Conservation (phyloP, 1,140 invertebrate species). For the Phortica variegata region DNA sequence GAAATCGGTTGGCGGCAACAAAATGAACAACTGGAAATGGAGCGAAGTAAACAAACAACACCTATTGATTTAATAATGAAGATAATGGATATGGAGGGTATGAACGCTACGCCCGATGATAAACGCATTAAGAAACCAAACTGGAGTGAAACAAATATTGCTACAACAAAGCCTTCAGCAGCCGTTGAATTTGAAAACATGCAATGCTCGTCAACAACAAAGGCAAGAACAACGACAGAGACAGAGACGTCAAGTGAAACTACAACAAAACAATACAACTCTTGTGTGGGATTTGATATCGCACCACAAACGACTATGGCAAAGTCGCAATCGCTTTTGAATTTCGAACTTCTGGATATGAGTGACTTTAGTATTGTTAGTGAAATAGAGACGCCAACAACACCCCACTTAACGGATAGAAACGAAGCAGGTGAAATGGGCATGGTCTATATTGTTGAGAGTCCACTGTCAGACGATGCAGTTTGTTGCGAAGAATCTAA, state of each 20-base stretch:
- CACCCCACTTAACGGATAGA: slow-evolving; percentile 1
- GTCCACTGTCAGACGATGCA: slow-evolving; percentile 40
- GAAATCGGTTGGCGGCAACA: slow-evolving; percentile 39
- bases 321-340: slow-evolving; percentile 10
- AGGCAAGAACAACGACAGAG: slow-evolving; percentile 16
- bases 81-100: slow-evolving; percentile 32
- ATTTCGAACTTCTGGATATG: slow-evolving; percentile 10
- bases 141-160: slow-evolving; percentile 19
- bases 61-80: slow-evolving; percentile 35
- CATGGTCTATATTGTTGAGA: slow-evolving; percentile 45
- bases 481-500: slow-evolving; percentile 30
- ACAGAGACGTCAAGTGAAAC: slow-evolving; percentile 8
- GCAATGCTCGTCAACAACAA: slow-evolving; percentile 2
- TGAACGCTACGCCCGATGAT: slow-evolving; percentile 17
- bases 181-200: slow-evolving; percentile 4
- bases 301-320: slow-evolving; percentile 2
- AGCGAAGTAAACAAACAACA: slow-evolving; percentile 21
- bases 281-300: no score
- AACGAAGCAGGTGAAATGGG: slow-evolving; percentile 33
- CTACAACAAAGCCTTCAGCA: not conserved
- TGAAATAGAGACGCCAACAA: slow-evolving; percentile 6
- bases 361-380: slow-evolving; percentile 10
- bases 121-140: slow-evolving; percentile 22
- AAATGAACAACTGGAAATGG: slow-evolving; percentile 10
- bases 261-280: slow-evolving; percentile 10